These are phyloP conservation scores for Himalopsyche kuldschensis DNA, from an alignment of 2,888 invertebrate genomes.

Conservation along the genomic window DNA sequence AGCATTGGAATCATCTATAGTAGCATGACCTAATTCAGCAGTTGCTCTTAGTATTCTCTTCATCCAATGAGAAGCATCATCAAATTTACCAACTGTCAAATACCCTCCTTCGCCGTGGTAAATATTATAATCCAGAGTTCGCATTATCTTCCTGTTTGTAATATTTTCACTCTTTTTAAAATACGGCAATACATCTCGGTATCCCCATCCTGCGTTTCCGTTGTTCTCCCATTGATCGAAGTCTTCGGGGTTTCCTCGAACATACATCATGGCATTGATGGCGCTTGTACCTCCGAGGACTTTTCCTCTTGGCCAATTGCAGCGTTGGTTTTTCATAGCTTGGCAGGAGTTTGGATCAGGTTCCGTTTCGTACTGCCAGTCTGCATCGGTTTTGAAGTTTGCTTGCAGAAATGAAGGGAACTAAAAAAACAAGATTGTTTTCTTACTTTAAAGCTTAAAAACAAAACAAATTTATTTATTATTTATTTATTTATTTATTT, in stretches of 20 bases:
- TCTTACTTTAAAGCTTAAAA: neutral
- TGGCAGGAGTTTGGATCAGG: slow-evolving; percentile 50
- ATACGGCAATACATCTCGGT: slow-evolving; percentile 52
- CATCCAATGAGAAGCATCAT: slow-evolving; percentile 43
- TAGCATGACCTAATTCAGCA: slow-evolving; percentile 52
- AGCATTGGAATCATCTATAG: slow-evolving; percentile 48
- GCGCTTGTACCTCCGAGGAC: slow-evolving; percentile 64
- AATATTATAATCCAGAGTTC: slow-evolving; percentile 41
- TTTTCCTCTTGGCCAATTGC: slow-evolving; percentile 66
- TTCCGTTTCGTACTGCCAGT: slow-evolving; percentile 61
- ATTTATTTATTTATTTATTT: too few relatives aligned
- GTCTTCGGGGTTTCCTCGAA: slow-evolving; percentile 59
- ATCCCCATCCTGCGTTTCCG: slow-evolving; percentile 62
- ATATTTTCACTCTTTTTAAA: slow-evolving; percentile 55
- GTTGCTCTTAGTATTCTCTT: slow-evolving; percentile 52
- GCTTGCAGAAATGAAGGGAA: slow-evolving; percentile 9
- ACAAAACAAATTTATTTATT: neutral
- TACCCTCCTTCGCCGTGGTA: slow-evolving; percentile 53
- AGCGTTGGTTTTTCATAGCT: slow-evolving; percentile 48
- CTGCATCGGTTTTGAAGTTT: slow-evolving; percentile 41
- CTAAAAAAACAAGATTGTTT: slow-evolving; percentile 1
- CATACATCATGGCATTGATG: slow-evolving; percentile 65
- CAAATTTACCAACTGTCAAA: slow-evolving; percentile 45
- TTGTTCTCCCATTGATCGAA: slow-evolving; percentile 59
- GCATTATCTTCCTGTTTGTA: slow-evolving; percentile 43